Percentiles rank a stretch among this genome's conserved stretches.
Evolutionary conservation across 2,888 invertebrate species (phyloP).

Genomic region (Andrena praecox): DNA sequence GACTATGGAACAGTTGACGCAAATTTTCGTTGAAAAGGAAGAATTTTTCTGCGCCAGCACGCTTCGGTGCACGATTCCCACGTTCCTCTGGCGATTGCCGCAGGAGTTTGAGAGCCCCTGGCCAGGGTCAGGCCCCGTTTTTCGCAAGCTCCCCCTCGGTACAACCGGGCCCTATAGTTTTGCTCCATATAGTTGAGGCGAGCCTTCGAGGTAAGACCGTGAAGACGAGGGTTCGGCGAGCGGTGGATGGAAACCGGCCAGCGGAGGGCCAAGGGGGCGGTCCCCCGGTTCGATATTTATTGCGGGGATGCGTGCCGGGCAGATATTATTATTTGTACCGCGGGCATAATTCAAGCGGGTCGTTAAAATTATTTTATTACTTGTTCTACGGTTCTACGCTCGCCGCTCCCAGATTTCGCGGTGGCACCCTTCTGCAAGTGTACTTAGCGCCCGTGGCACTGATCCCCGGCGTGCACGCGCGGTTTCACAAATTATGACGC

Average conservation of each 20-base stretch:
- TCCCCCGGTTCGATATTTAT: slow-evolving; percentile 78
- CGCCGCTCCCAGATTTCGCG: slow-evolving; percentile 71
- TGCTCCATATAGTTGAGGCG: slow-evolving; percentile 72
- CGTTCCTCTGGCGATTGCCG: slow-evolving; percentile 44
- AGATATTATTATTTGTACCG: slow-evolving; percentile 82
- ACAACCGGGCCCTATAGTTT: slow-evolving; percentile 58
- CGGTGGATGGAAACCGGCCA: slow-evolving; percentile 52
- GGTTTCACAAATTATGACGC: not conserved
- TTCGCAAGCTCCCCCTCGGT: slow-evolving; percentile 66
- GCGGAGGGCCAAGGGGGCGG: slow-evolving; percentile 41
- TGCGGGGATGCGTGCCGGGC: slow-evolving; percentile 79
- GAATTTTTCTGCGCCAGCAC: slow-evolving; percentile 19
- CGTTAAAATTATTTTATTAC: slow-evolving; percentile 84
- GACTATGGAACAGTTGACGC: too few species aligned
- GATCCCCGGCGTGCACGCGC: not conserved
- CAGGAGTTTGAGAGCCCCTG: slow-evolving; percentile 64
- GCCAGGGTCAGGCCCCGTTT: slow-evolving; percentile 63
- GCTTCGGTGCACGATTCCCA: slow-evolving; percentile 58
- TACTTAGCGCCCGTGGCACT: slow-evolving; percentile 11
- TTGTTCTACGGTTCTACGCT: slow-evolving; percentile 79
- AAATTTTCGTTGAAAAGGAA: slow-evolving; percentile 32
- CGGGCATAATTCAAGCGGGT: slow-evolving; percentile 82
- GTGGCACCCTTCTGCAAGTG: slow-evolving; percentile 28
- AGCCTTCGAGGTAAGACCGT: slow-evolving; percentile 66
- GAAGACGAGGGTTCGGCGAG: slow-evolving; percentile 68